phyloP scores from a whole-genome alignment of 2,113 vertebrate species.

The Manacus vitellinus region DNA sequence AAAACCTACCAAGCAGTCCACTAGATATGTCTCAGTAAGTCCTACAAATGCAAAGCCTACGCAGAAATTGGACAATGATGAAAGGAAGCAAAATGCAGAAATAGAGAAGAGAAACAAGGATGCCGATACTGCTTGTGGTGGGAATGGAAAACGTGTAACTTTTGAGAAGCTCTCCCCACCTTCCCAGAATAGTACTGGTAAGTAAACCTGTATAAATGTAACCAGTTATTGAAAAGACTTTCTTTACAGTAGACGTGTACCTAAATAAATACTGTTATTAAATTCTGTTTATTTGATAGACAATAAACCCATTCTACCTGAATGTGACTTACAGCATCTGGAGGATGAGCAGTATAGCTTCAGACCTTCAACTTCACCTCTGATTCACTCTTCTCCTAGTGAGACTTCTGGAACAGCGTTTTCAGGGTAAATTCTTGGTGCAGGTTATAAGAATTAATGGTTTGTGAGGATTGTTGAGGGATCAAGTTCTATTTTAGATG shows the following conservation, averaged over 20 bases:
- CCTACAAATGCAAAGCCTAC: neutral
- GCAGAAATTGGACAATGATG: neutral
- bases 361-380: conserved; percentile 89
- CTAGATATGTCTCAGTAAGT: neutral
- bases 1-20: neutral
- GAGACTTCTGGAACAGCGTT: conserved; percentile 77
- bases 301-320: conserved; percentile 27
- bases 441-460: neutral
- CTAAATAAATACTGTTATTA: neutral
- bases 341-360: conserved; percentile 84
- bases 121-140: neutral
- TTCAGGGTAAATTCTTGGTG: conserved; percentile 65
- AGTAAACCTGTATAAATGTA: conserved; percentile 18
- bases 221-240: neutral
- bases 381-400: conserved; percentile 95
- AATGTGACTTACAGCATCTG: conserved; percentile 7
- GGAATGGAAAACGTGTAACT: conserved; percentile 65
- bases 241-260: neutral
- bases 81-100: conserved; percentile 9
- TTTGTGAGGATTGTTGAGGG: neutral
- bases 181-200: conserved; percentile 64
- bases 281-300: conserved; percentile 48
- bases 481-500: neutral
- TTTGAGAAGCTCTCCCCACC: conserved; percentile 42
- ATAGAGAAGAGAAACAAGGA: neutral